A percentile compares a stretch with the other conserved stretches of the same genome.
Evolutionary conservation across 2,113 vertebrate genomes (phyloP).

Genomic region (Entomyzon cyanotis): DNA sequence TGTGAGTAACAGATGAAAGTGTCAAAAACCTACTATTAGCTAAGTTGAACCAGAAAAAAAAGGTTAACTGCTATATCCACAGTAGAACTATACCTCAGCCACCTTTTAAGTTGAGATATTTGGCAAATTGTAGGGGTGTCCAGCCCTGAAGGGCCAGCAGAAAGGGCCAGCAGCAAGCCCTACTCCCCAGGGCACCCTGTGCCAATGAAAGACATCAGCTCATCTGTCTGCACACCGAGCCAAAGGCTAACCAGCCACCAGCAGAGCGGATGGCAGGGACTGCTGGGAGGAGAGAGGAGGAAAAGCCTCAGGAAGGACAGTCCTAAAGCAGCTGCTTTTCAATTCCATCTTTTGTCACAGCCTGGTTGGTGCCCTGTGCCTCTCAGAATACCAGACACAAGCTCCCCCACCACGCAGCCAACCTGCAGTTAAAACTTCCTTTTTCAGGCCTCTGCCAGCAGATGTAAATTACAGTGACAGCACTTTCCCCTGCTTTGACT

Average conservation of each 20-base stretch:
- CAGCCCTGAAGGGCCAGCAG: not conserved
- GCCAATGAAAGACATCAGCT: too few species aligned
- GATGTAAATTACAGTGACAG: not conserved
- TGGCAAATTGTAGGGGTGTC: not conserved
- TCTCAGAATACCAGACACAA: fast-evolving
- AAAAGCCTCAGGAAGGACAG: not conserved
- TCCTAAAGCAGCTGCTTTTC: not conserved
- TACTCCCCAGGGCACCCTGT: not conserved
- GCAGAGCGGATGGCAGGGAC: fast-evolving
- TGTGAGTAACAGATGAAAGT: not conserved
- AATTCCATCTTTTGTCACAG: not conserved
- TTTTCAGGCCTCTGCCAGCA: not conserved
- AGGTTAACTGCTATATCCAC: not conserved
- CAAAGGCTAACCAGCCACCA: fast-evolving
- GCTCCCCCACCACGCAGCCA: fast-evolving
- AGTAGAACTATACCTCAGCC: not conserved
- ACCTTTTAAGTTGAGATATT: not conserved
- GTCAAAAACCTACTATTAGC: not conserved
- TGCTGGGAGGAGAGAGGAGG: not conserved
- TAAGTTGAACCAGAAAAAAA: not conserved
- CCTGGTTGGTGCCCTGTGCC: not conserved
- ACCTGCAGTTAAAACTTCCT: not conserved
- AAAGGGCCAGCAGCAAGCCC: not conserved
- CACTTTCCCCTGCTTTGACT: not conserved
- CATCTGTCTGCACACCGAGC: fast-evolving